Evolutionary conservation across 2,888 invertebrate species (phyloP), one percentile per base, ranked within the genome.

Genomic region (Drosophila gaucha): DNA sequence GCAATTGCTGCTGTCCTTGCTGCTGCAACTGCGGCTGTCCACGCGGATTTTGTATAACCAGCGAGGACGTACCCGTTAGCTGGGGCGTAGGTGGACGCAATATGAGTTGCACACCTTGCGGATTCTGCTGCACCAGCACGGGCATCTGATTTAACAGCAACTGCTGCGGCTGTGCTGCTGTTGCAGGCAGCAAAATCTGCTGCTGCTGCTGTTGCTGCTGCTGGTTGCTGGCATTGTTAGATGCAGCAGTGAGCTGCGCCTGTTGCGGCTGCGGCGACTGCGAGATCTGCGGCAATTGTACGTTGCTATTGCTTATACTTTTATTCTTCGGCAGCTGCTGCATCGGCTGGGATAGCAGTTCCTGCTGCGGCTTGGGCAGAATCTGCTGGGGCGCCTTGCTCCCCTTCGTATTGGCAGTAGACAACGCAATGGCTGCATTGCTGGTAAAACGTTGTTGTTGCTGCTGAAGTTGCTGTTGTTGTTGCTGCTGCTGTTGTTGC

Each of bases 91-190:
- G 94, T 59, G 95, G 94, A 78, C 95, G 92, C 76, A 95, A 92
- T 75, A 95, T 95, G 71, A 95, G 93, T 89, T 95, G 95, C 56
- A 95, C 94, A 44, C 95, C 94, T 78, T 95, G 94, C 49, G 94
- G 93, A 88, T 94, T 94, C 84, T 94, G 94, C 78, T 94, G 94
- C 67, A 94, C 93, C 82, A 94, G 90, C 69, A 94, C 93, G 49
- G 94, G 94, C 90, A 92, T 92, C 78, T 92, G 91, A 78, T 92
- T 92, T 31, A 92, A 80, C 33, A 92, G 73, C 78, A 92, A 69
- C 24, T 91, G 91, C 62, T 92, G 92, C 22, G 90, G 89, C 50
- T 84, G 82, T 20, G 67, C 74, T 44, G 89, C 54, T 9, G 89
- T 89, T 24, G 90, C 88, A 4, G 91, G 91, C 64, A 92, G 44